These are phyloP conservation scores for Aphelinus certus DNA, from an alignment of 1,140 invertebrate genomes.

Conservation along the genomic window DNA sequence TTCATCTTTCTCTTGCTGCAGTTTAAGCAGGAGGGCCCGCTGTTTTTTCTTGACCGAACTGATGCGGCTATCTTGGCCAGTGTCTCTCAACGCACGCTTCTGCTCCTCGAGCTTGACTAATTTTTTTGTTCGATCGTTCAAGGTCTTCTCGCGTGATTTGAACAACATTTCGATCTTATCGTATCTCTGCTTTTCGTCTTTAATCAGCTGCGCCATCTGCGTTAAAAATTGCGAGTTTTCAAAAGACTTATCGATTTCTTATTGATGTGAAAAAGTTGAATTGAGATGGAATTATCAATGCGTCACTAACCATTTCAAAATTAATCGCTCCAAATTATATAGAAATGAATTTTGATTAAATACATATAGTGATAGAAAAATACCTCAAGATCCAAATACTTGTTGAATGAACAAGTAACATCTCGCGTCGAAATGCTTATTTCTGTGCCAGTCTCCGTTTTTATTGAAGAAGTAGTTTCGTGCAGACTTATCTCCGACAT, in stretches of 20 bases:
- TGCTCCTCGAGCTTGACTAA: constrained; percentile 69
- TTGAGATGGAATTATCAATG: background rate
- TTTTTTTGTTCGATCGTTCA: constrained; percentile 70
- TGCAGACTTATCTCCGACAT: constrained; percentile 65
- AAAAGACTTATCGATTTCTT: constrained; percentile 6
- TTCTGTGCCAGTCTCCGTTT: constrained; percentile 64
- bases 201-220: constrained; percentile 63
- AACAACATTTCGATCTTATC: constrained; percentile 67
- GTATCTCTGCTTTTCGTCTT: constrained; percentile 62
- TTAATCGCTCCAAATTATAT: constrained; percentile 1
- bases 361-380: constrained; percentile 10
- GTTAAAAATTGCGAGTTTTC: constrained; percentile 32
- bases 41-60: constrained; percentile 69
- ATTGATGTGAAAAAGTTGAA: background rate
- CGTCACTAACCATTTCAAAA: background rate
- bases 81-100: constrained; percentile 64
- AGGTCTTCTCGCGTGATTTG: constrained; percentile 67
- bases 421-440: constrained; percentile 64
- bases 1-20: constrained; percentile 68
- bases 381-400: constrained; percentile 61
- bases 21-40: constrained; percentile 63
- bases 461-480: constrained; percentile 65
- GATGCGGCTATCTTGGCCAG: constrained; percentile 64
- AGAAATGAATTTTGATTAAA: background rate
- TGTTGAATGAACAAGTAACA: constrained; percentile 63